Percentiles rank a stretch among this genome's conserved stretches.
These are phyloP conservation scores for Trachelus troglodyta DNA, from an alignment of 2,888 invertebrate species.

Conservation along the genomic window DNA sequence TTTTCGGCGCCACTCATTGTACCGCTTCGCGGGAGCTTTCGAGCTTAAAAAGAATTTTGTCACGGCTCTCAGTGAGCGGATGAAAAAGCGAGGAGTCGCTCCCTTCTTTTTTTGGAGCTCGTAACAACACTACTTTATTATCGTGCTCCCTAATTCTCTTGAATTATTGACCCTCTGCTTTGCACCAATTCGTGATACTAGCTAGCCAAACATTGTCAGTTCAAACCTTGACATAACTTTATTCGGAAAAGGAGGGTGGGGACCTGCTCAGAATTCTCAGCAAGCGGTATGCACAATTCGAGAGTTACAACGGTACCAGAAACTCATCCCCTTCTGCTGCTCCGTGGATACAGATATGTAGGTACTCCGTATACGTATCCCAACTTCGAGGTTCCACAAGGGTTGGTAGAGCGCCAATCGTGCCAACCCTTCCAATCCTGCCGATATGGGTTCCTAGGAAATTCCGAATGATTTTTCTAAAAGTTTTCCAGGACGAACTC, in stretches of 20 bases:
- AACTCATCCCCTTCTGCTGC: neutral
- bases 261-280: neutral
- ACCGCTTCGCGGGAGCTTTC: constrained; percentile 3
- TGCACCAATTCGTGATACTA: neutral
- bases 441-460: neutral
- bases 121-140: constrained; percentile 6
- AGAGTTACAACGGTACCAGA: neutral
- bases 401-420: neutral
- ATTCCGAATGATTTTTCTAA: constrained; percentile 49
- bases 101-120: neutral
- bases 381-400: neutral
- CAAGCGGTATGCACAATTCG: neutral
- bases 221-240: neutral
- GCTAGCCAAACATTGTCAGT: neutral
- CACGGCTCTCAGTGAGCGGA: neutral
- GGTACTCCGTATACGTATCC: neutral
- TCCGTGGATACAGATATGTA: neutral
- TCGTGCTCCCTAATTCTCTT: neutral
- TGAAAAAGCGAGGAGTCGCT: neutral
- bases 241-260: neutral
- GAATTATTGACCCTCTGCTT: neutral
- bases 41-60: constrained; percentile 8
- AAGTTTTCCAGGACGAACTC: constrained; percentile 43
- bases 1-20: neutral
- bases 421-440: neutral